phyloP scores from a whole-genome alignment of 1,140 invertebrate genomes.

The Teleogryllus occipitalis region DNA sequence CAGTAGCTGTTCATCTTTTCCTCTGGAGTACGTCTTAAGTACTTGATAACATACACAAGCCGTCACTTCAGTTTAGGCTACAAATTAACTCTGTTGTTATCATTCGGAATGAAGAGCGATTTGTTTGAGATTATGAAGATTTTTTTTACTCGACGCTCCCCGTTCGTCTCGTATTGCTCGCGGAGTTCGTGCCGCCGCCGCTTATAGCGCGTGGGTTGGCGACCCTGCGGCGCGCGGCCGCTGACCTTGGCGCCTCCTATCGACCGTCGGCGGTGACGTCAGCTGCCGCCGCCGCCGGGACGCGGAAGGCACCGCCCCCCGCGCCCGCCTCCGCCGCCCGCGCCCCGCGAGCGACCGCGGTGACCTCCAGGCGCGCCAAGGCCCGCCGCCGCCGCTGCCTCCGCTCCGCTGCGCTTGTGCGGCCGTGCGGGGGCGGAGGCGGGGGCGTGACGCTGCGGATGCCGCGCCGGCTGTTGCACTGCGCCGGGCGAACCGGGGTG shows the following conservation, averaged over 20 bases:
- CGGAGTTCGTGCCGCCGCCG: not conserved
- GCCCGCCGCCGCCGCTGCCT: not conserved
- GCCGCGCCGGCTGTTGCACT: too few relatives aligned
- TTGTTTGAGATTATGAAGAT: too few relatives aligned
- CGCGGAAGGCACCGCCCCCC: not conserved
- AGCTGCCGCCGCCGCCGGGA: not conserved
- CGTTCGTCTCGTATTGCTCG: too few relatives aligned
- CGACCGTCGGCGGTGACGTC: not conserved
- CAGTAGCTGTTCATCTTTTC: too few relatives aligned
- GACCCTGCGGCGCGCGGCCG: not conserved
- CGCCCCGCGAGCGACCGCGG: not conserved
- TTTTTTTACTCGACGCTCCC: too few relatives aligned
- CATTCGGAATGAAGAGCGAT: too few relatives aligned
- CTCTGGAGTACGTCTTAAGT: too few relatives aligned
- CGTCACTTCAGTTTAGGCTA: too few relatives aligned
- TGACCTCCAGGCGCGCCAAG: not conserved
- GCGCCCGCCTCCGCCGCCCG: not conserved
- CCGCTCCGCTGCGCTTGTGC: not conserved
- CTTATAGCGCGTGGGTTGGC: not conserved
- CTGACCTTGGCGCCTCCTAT: not conserved
- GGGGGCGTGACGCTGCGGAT: not conserved
- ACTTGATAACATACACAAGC: too few relatives aligned
- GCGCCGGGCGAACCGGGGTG: too few relatives aligned
- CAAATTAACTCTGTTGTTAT: too few relatives aligned
- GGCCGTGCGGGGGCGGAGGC: too few relatives aligned